Evolutionary conservation across 2,888 invertebrate species (phyloP), one percentile per base, ranked within the genome.

Genomic region (Mimas tiliae): DNA sequence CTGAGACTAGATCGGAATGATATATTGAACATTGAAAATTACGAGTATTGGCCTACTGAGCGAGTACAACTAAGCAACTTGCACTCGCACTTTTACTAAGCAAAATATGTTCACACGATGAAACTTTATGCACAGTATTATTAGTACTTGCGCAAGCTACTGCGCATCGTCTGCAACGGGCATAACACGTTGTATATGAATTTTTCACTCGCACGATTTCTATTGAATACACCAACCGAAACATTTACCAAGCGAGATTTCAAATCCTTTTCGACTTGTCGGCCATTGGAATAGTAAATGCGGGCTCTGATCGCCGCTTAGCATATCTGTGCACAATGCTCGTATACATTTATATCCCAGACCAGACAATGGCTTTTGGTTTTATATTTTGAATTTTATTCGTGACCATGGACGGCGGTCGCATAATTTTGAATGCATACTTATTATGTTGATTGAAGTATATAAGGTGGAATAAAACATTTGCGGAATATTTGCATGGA

Each of bases 341-440:
- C 50, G 34, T 58, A 58, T 58, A 52, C 52, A 14, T 52, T 38
- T 58, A 58, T 58, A 19, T n/a, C 4, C 6, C 6, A 11, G 6
- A n/a, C 19, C 12, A 58, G 42, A 58, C 58, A 58, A 58, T 58
- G 58, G 58, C 12, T 16, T 12, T 16, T 19, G 19, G 58, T 58
- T 58, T 58, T 58, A 38, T 58, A 58, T 58, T 58, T 58, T 19
- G 38, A 58, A 19, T 58, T 58, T 58, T 38, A 19, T 58, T 58
- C 58, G 58, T 58, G 58, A 58, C 19, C 19, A 11, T 38, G 58
- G 58, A 42, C 58, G 58, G 58, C 42, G 58, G 58, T 58, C 58
- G 58, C 58, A 58, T 58, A 58, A 58, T 58, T 58, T 58, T 58
- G 58, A 42, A 58, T 58, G 58, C 42, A 58, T 58, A 58, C 58